Conservation (phyloP, 2,113 vertebrate species). For the Neoarius graeffei region DNA sequence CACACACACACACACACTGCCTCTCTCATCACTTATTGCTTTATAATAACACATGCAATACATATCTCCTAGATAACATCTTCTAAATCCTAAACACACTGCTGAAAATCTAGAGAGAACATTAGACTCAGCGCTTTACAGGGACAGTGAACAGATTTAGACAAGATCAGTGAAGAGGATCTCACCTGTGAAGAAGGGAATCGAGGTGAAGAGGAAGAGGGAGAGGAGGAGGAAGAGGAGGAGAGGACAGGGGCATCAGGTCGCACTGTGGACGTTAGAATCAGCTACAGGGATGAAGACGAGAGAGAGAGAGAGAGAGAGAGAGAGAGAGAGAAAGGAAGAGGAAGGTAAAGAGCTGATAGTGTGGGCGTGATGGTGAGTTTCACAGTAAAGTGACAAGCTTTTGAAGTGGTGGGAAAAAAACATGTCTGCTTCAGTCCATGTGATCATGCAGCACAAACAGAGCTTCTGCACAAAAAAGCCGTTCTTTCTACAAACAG, state of each 20-base stretch:
- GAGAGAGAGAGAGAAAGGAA: constrained; percentile 29
- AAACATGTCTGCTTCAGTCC: constrained; percentile 14
- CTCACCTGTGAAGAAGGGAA: constrained; percentile 75
- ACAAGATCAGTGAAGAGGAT: constrained; percentile 2
- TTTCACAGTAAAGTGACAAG: constrained; percentile 37
- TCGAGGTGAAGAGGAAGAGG: constrained; percentile 62
- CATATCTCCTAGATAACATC: not conserved
- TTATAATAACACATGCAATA: not conserved
- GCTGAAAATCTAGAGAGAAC: not conserved
- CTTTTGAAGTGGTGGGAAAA: constrained; percentile 50
- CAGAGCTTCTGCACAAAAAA: constrained; percentile 7
- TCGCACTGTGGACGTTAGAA: constrained; percentile 75
- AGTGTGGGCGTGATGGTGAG: constrained; percentile 41
- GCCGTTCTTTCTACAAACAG: not conserved
- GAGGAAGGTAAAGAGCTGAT: constrained; percentile 24
- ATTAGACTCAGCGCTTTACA: not conserved
- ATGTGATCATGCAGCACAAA: constrained; percentile 11
- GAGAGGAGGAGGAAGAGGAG: constrained; percentile 63
- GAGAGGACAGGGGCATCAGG: constrained; percentile 61
- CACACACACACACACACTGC: not conserved
- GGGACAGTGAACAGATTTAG: not conserved
- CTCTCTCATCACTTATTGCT: not conserved
- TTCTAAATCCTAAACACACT: not conserved
- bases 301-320: constrained; percentile 19
- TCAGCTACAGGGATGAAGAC: constrained; percentile 63